Conservation (phyloP, 2,888 invertebrate genomes). For the Pristionchus fissidentatus region DNA sequence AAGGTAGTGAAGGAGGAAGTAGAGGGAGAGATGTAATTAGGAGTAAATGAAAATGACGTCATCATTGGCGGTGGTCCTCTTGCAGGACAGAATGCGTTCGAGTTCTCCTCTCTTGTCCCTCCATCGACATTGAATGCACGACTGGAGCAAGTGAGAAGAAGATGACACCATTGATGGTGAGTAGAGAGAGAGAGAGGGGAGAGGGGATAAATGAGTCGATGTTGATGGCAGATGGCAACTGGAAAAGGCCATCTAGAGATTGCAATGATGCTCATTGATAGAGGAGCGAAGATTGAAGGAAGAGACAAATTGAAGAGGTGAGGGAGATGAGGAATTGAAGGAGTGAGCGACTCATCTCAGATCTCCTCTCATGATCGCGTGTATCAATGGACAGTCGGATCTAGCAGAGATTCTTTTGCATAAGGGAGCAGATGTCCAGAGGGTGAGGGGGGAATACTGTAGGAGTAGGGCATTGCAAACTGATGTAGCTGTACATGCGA, state of each 20-base stretch:
- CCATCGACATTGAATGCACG: conserved; percentile 50
- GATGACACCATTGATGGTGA: conserved; percentile 52
- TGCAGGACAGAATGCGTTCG: conserved; percentile 46
- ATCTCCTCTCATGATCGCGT: conserved; percentile 79
- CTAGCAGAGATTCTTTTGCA: conserved; percentile 56
- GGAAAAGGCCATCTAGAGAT: conserved; percentile 58
- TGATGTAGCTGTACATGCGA: too few relatives aligned
- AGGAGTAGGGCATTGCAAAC: too few relatives aligned
- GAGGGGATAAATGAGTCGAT: too few relatives aligned
- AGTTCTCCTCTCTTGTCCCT: conserved; percentile 45
- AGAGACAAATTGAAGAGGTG: conserved; percentile 77
- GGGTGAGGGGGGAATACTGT: too few relatives aligned
- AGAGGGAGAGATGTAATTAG: too few relatives aligned
- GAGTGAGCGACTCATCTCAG: conserved; percentile 64
- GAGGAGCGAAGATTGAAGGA: conserved; percentile 70
- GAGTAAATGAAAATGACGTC: not conserved
- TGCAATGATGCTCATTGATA: conserved; percentile 75
- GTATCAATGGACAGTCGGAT: conserved; percentile 78
- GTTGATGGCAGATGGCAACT: conserved; percentile 56
- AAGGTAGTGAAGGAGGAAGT: not conserved
- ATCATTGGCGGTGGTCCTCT: too few relatives aligned
- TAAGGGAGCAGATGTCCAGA: conserved; percentile 55
- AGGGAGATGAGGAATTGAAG: too few relatives aligned
- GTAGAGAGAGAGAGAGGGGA: too few relatives aligned
- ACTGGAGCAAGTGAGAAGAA: conserved; percentile 48